Conservation (phyloP, 2,888 invertebrate species). For the Cheilosia vernalis region DNA sequence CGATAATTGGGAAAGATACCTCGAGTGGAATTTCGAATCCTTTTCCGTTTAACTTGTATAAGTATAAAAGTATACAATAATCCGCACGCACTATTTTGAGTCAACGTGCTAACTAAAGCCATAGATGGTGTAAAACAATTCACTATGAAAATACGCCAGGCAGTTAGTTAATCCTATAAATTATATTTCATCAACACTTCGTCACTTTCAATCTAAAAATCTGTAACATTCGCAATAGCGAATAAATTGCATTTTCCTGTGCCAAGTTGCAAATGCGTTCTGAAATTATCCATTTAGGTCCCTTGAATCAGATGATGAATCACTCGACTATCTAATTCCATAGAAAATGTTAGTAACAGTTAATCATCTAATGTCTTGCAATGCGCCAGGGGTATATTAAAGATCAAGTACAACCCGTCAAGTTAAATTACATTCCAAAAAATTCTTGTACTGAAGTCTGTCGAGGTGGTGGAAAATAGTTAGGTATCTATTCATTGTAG, state of each 20-base stretch:
- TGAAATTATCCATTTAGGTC: slow-evolving; percentile 52
- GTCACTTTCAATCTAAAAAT: neutral
- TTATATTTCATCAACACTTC: neutral
- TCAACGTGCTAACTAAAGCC: neutral
- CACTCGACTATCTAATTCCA: slow-evolving; percentile 42
- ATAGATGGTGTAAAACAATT: neutral
- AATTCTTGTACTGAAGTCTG: neutral
- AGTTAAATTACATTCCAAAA: slow-evolving; percentile 26
- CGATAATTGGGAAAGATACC: no score
- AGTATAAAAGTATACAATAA: neutral
- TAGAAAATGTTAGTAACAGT: slow-evolving; percentile 21
- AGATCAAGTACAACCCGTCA: slow-evolving; percentile 37
- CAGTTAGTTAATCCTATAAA: neutral
- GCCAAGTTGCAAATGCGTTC: neutral
- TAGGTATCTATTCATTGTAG: neutral
- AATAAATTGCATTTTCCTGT: slow-evolving; percentile 43
- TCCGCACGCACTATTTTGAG: neutral
- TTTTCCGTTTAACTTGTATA: no score
- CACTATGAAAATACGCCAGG: no score
- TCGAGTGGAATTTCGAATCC: no score
- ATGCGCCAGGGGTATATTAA: neutral
- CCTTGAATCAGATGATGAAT: slow-evolving; percentile 14
- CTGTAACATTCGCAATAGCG: neutral
- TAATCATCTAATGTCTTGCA: neutral
- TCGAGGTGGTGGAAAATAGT: neutral